Percentiles rank a stretch among this genome's conserved stretches.
These are phyloP conservation scores for Temnothorax rugatulus DNA, from an alignment of 2,888 invertebrate genomes.

Conservation along the genomic window DNA sequence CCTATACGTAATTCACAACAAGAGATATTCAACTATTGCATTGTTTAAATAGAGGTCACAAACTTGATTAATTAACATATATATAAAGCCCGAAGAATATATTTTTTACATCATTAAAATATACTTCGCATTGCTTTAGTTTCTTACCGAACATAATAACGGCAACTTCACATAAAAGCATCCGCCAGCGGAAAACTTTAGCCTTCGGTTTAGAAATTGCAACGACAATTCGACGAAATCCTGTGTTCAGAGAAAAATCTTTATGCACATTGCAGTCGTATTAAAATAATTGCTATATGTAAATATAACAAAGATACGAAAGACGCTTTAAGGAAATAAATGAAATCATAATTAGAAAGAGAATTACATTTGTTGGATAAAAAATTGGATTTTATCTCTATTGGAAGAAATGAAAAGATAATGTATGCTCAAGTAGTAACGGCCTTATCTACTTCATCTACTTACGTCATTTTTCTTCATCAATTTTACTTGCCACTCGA, in stretches of 20 bases:
- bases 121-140: background rate
- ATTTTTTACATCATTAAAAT: constrained; percentile 8
- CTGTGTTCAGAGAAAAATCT: constrained; percentile 36
- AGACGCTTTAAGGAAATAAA: background rate
- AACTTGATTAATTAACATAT: background rate
- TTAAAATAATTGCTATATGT: constrained; percentile 1
- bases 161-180: constrained; percentile 81
- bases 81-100: background rate
- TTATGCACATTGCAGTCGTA: background rate
- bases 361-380: background rate
- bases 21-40: background rate
- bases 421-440: background rate
- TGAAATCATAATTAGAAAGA: background rate
- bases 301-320: background rate
- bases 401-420: background rate
- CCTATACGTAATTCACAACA: background rate
- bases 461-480: constrained; percentile 36
- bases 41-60: background rate
- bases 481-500: constrained; percentile 75
- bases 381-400: background rate
- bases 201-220: constrained; percentile 78
- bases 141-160: constrained; percentile 80
- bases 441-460: background rate
- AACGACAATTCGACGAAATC: constrained; percentile 63
- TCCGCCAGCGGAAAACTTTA: constrained; percentile 82